A percentile compares a stretch with the other conserved stretches of the same genome.
phyloP scores from a whole-genome alignment of 1,140 invertebrate species.

The Stegodyphus mimosarum region DNA sequence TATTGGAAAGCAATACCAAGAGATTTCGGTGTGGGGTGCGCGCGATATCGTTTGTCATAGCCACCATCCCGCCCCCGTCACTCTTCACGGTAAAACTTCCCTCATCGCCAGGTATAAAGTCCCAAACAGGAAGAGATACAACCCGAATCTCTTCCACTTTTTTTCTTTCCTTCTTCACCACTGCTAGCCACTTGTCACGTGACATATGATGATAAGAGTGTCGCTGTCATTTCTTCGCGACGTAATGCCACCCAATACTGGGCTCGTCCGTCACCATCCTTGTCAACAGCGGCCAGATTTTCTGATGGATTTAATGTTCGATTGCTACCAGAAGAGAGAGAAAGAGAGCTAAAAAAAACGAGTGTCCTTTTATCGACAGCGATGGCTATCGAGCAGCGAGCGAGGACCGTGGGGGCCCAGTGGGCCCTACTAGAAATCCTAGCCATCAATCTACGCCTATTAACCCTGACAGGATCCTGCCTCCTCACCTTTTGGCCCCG shows the following conservation, averaged over 20 bases:
- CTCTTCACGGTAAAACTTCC: neutral
- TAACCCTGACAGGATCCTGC: constrained; percentile 59
- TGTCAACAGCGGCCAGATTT: constrained; percentile 59
- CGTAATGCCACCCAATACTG: constrained; percentile 58
- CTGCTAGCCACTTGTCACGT: constrained; percentile 38
- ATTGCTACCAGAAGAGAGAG: constrained; percentile 47
- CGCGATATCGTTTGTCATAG: constrained; percentile 32
- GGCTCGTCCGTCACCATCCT: constrained; percentile 58
- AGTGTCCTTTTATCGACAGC: constrained; percentile 49
- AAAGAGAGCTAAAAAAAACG: constrained; percentile 20
- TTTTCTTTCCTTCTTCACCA: neutral
- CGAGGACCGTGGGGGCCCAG: constrained; percentile 4
- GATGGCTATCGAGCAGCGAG: constrained; percentile 39
- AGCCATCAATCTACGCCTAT: constrained; percentile 60
- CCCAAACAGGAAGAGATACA: neutral
- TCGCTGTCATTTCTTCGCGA: constrained; percentile 53
- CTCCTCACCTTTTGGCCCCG: constrained; percentile 58
- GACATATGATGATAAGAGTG: constrained; percentile 60
- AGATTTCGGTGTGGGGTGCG: neutral
- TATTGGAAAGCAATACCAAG: constrained; percentile 49
- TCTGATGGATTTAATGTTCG: constrained; percentile 62
- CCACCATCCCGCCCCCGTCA: neutral
- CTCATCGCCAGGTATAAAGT: neutral
- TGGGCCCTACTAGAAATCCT: constrained; percentile 40
- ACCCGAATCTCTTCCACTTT: neutral